A percentile compares a stretch with the other conserved stretches of the same genome.
These are phyloP conservation scores for Micoletzkya japonica DNA, from an alignment of 2,888 invertebrate genomes.

Conservation along the genomic window DNA sequence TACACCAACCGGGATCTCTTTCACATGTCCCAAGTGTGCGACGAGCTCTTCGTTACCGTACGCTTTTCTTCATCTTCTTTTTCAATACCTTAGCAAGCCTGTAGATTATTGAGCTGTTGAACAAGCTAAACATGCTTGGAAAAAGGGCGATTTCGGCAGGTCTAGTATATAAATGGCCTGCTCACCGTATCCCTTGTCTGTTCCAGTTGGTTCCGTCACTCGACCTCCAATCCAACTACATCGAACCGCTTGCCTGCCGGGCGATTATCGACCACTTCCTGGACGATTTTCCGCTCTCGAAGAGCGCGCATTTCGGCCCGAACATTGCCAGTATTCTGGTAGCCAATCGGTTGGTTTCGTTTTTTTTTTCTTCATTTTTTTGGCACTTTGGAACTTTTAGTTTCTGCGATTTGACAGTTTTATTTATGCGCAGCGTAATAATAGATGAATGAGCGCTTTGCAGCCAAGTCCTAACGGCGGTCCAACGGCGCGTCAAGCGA, in stretches of 20 bases:
- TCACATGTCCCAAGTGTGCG: conserved; percentile 57
- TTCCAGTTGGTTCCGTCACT: conserved; percentile 54
- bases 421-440: background rate
- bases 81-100: background rate
- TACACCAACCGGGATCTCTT: conserved; percentile 58
- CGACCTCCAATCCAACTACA: conserved; percentile 55
- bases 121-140: background rate
- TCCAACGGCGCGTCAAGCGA: conserved; percentile 49
- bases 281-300: conserved; percentile 54
- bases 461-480: conserved; percentile 40
- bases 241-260: conserved; percentile 45
- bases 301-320: conserved; percentile 54
- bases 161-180: background rate
- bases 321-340: conserved; percentile 49
- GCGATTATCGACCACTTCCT: conserved; percentile 50
- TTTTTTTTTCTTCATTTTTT: too few species aligned
- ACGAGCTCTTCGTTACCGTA: conserved; percentile 52
- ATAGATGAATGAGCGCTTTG: background rate
- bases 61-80: background rate
- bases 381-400: background rate
- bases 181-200: too few species aligned
- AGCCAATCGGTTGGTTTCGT: conserved; percentile 41
- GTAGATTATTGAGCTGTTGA: background rate
- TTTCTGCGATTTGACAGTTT: background rate
- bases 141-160: background rate